Evolutionary conservation across 2,113 vertebrate species (phyloP), one percentile per base, ranked within the genome.

Genomic region (Apteryx owenii): DNA sequence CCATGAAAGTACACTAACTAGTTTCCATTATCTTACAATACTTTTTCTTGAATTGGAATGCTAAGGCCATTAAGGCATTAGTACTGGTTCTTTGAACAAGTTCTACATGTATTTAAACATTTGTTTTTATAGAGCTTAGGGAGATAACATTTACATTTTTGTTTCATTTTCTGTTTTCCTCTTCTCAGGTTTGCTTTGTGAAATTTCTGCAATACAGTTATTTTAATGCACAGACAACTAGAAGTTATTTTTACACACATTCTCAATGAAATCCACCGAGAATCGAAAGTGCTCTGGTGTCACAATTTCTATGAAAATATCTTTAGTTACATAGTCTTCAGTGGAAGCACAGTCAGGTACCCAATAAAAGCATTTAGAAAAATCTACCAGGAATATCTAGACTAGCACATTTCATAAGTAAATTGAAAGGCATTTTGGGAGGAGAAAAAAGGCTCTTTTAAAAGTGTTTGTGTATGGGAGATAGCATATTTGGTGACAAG

Each of bases 391-490:
- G 22, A 78, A 64, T 65, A 40, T 10, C 36, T 65, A 90, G 26
- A 22, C 38, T 38, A 81, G n/a, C 20, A 13, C 22, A 50, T 60
- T 81, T 54, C 25, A 44, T 26, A 44, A 69, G 3, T 31, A 85
- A 65, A 81, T 22, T 71, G 2, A 78, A 85, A 69, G 23, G 2
- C 21, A 31, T 15, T 69, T 75, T 48, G 10, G 1, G 0, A 19
- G 46, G 0, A 3, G 6, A 53, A 19, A 5, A 13, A 26, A 2
- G 14, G 5, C 7, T 50, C 20, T 60, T 75, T 23, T 5, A 36
- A n/a, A 40, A 36, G 23, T 16, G 72, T 78, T 70, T 1, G 0
- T 70, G 18, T 50, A 51, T 61, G 15, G 61, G 69, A 73, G 5
- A 7, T 11, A 48, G 18, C 18, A 48, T 68, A 46, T 36, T 25